Base-by-base conservation (phyloP, 1,140 invertebrate genomes). In the Palaemon carinicauda region DNA sequence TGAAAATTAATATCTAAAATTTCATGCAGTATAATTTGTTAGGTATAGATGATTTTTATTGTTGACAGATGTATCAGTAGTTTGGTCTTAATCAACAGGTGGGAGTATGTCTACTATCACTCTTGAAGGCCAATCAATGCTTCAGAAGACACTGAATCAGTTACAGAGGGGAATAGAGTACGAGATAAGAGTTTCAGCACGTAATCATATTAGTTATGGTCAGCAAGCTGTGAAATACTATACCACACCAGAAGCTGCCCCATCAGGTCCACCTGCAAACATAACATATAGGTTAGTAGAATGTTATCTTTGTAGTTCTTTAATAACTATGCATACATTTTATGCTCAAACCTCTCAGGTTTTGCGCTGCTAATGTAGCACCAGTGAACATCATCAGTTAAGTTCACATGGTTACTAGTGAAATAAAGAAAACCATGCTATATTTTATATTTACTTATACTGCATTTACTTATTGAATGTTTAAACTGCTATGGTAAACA, bases 131-230 rank as follows among this genome's bases (percentile, higher is more conserved):
- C 91, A 91, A 1, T 90, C 92, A 51, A 91, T 92, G 65, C 91
- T 93, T 54, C 91, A 93, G 1, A 94, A 93, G 87, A 93, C 93
- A 82, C 93, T 95, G 2, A 92, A 92, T 80, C 93, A 94, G 90
- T 89, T 94, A 75, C 97, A 98, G 91, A 94, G 96, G 88, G 98
- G 98, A 1, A 95, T 98, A 0, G 95, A 97, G 87, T 99, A 99
- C 91, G 98, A 99, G 91, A 98, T 99, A 90, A 93, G 97, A 88
- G 95, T 99, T 1, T 95, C 97, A 1, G 98, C 97, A 1, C 95
- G 95, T 90, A 99, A 99, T 92, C 94, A 96, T 81, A 96, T 98
- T 41, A 98, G 97, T 53, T 96, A 95, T 90, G 98, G 98, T 3
- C 97, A 99, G 91, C 97, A 99, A 91, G 95, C 95, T 0, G 95